phyloP scores from a whole-genome alignment of 2,888 invertebrate species.

The Hypomecis punctinalis region DNA sequence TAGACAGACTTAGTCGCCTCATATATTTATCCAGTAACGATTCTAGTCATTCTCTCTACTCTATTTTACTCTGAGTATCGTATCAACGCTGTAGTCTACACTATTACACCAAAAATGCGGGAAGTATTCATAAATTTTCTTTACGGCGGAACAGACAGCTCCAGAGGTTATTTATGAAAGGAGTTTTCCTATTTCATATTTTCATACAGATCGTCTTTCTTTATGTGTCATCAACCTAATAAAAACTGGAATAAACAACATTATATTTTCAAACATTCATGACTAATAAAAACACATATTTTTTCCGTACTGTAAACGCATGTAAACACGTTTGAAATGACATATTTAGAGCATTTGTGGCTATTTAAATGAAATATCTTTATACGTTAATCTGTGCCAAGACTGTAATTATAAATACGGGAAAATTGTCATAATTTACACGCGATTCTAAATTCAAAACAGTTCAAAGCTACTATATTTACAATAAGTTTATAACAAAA shows the following conservation, averaged over 20 bases:
- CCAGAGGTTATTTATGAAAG: conserved; percentile 3
- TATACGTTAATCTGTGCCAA: conserved; percentile 14
- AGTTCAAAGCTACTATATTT: conserved; percentile 12
- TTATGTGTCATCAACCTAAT: conserved; percentile 21
- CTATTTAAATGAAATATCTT: conserved; percentile 18
- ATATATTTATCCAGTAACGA: too few species aligned
- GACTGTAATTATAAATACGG: conserved; percentile 9
- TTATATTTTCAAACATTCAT: conserved; percentile 15
- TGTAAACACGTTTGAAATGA: conserved; percentile 20
- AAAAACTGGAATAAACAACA: conserved; percentile 14
- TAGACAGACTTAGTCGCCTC: too few species aligned
- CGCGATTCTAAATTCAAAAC: conserved; percentile 9
- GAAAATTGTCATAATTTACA: conserved; percentile 1
- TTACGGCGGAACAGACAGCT: conserved; percentile 7
- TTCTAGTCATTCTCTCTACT: too few species aligned
- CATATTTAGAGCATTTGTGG: conserved; percentile 21
- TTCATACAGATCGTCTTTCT: conserved; percentile 16
- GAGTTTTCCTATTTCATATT: conserved; percentile 6
- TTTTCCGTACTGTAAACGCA: conserved; percentile 9
- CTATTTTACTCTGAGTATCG: too few species aligned
- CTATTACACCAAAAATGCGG: neutral
- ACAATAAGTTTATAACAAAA: conserved; percentile 23
- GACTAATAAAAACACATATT: conserved; percentile 7
- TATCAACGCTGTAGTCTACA: too few species aligned
- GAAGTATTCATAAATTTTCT: conserved; percentile 3